Percentiles rank a stretch among this genome's conserved stretches.
Conservation (phyloP, 2,888 invertebrate genomes). For the Cheilosia urbana region DNA sequence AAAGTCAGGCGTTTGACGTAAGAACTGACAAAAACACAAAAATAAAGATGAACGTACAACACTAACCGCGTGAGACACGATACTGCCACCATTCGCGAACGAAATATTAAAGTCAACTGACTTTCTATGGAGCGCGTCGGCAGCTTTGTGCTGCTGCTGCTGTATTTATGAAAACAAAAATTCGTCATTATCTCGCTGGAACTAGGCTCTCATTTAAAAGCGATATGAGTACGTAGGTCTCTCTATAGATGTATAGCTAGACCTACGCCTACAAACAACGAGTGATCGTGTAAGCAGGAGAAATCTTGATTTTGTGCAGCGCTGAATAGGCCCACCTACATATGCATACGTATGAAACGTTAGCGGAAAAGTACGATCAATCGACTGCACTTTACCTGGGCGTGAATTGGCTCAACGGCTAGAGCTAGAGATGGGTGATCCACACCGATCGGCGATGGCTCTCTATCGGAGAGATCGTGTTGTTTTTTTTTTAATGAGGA, state of each 20-base stretch:
- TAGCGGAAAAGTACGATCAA: too few species aligned
- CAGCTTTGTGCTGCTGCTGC: conserved; percentile 31
- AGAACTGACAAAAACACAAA: conserved; percentile 5
- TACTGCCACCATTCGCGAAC: conserved; percentile 44
- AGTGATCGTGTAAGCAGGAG: conserved; percentile 13
- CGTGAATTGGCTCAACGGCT: too few species aligned
- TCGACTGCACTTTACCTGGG: too few species aligned
- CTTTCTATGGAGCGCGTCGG: conserved; percentile 34
- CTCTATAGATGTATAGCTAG: too few species aligned
- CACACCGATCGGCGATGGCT: too few species aligned
- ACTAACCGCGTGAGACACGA: conserved; percentile 11
- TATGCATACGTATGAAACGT: too few species aligned
- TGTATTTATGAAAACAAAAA: conserved; percentile 32
- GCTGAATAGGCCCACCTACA: too few species aligned
- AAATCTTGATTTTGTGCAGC: background rate
- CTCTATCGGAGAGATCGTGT: too few species aligned
- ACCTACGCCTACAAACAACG: background rate
- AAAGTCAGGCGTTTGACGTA: conserved; percentile 38
- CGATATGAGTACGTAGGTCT: too few species aligned
- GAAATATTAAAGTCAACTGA: conserved; percentile 69
- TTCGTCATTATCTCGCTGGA: conserved; percentile 33
- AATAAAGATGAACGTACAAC: background rate
- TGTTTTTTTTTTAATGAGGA: too few species aligned
- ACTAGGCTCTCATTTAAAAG: too few species aligned
- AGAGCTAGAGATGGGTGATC: too few species aligned